A percentile compares a stretch with the other conserved stretches of the same genome.
phyloP scores from a whole-genome alignment of 2,888 invertebrate genomes.

The Oegoconia quadripuncta region DNA sequence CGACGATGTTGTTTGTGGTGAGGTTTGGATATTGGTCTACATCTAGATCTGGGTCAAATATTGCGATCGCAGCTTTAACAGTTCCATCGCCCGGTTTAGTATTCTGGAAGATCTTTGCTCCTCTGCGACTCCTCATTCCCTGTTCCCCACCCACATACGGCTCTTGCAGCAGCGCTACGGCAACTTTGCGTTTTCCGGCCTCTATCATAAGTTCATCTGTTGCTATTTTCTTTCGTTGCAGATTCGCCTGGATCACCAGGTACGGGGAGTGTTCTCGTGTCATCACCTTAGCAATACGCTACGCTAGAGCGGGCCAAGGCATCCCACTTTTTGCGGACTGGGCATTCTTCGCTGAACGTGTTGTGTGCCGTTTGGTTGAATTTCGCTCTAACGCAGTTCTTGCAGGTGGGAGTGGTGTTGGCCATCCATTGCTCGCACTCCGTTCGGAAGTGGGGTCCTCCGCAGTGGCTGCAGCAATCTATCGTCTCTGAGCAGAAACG shows the following conservation, averaged over 20 bases:
- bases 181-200: neutral
- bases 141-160: neutral
- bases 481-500: conserved; percentile 1
- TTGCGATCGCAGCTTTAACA: conserved; percentile 7
- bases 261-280: no score
- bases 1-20: conserved; percentile 5
- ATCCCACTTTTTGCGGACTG: no score
- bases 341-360: no score
- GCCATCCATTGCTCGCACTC: conserved; percentile 1
- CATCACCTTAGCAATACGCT: no score
- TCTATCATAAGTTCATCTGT: neutral
- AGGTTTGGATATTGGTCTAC: neutral
- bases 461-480: conserved; percentile 12
- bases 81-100: neutral
- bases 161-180: neutral
- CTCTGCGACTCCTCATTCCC: neutral
- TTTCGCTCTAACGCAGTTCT: neutral
- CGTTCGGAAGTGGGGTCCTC: neutral
- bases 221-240: neutral
- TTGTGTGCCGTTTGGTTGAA: no score
- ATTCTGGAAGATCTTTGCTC: neutral
- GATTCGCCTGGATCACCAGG: conserved; percentile 10
- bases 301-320: no score
- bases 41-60: conserved; percentile 1
- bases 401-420: neutral